Percentiles rank a stretch among this genome's conserved stretches.
Evolutionary conservation across 1,140 invertebrate genomes (phyloP).

Genomic region (Danaus plexippus): DNA sequence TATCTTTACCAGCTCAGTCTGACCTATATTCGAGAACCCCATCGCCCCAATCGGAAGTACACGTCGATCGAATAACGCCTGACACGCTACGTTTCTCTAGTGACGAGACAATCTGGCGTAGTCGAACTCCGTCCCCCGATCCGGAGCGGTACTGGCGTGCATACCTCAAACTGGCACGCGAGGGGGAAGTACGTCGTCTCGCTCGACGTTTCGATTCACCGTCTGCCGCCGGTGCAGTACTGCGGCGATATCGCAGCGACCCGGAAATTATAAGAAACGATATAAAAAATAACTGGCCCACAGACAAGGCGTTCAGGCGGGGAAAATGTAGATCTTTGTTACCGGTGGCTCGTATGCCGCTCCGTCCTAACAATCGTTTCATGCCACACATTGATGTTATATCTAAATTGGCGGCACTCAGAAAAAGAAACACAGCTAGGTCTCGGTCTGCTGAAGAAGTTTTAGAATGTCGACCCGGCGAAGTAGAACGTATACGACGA

Average conservation of each 20-base stretch:
- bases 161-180: constrained; percentile 78
- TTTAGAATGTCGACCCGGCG: constrained; percentile 74
- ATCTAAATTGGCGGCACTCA: constrained; percentile 83
- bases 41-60: constrained; percentile 56
- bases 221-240: constrained; percentile 53
- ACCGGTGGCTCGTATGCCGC: constrained; percentile 75
- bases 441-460: constrained; percentile 57
- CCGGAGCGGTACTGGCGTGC: constrained; percentile 79
- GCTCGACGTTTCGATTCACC: constrained; percentile 80
- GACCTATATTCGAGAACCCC: constrained; percentile 56
- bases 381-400: constrained; percentile 93
- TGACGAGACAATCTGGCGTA: constrained; percentile 76
- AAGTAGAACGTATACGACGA: constrained; percentile 78
- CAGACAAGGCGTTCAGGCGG: constrained; percentile 51
- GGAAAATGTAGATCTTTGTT: constrained; percentile 71
- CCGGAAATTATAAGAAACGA: constrained; percentile 79
- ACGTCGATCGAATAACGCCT: constrained; percentile 55
- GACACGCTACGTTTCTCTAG: constrained; percentile 73
- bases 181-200: constrained; percentile 82
- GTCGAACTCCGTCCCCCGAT: constrained; percentile 77
- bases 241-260: constrained; percentile 81
- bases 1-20: constrained; percentile 53
- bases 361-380: constrained; percentile 78
- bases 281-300: constrained; percentile 61
- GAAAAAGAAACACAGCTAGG: constrained; percentile 64